phyloP scores from a whole-genome alignment of 2,888 invertebrate species.

The Acleris literana region DNA sequence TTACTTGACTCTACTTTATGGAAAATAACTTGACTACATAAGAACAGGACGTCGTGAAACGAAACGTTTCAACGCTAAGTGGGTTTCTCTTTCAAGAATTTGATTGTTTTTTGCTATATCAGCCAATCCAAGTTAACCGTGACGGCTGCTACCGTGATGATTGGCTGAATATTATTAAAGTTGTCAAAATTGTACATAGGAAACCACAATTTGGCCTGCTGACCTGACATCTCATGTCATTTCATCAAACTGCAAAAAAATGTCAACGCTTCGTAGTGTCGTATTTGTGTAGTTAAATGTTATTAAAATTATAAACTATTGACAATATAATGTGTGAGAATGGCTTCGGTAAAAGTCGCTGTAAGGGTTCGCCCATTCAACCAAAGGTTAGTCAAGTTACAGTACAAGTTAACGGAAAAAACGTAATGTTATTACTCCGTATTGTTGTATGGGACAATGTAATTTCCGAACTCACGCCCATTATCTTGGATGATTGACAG shows the following conservation, averaged over 20 bases:
- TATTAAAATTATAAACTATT: constrained; percentile 60
- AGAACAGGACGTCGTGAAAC: too few relatives aligned
- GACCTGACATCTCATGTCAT: constrained; percentile 43
- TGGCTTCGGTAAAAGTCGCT: constrained; percentile 97
- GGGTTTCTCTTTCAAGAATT: too few relatives aligned
- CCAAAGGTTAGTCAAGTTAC: constrained; percentile 86
- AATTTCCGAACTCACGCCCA: constrained; percentile 50
- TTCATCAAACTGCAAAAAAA: constrained; percentile 50
- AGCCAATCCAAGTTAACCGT: too few relatives aligned
- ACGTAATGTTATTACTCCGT: constrained; percentile 51
- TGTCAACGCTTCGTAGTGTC: constrained; percentile 69
- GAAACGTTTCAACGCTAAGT: too few relatives aligned
- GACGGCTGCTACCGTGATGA: too few relatives aligned
- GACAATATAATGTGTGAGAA: constrained; percentile 83
- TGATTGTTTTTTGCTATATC: too few relatives aligned
- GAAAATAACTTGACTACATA: too few relatives aligned
- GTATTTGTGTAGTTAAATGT: constrained; percentile 68
- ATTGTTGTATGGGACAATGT: constrained; percentile 45
- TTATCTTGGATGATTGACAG: constrained; percentile 47
- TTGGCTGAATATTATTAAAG: too few relatives aligned
- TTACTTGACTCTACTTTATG: too few relatives aligned
- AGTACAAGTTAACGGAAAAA: constrained; percentile 39
- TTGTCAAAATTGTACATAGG: too few relatives aligned
- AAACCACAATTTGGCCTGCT: too few relatives aligned
- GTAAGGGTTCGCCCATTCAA: constrained; percentile 95